These are phyloP conservation scores for Sebastes minor DNA, from an alignment of 2,797 vertebrate genomes.

Conservation along the genomic window DNA sequence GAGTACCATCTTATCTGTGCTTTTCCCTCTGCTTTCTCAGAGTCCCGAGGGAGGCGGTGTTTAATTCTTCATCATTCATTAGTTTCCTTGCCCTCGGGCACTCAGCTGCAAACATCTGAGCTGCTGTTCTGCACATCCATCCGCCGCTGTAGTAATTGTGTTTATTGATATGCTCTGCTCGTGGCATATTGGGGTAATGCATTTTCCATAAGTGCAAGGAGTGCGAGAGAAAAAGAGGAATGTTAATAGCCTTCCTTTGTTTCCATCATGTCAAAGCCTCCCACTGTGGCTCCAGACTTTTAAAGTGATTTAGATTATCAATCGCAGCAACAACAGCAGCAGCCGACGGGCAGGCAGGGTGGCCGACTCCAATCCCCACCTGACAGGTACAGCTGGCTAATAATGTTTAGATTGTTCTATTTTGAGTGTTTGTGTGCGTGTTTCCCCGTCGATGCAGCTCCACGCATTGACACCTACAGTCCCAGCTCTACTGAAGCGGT, in stretches of 20 bases:
- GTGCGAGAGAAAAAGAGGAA: slow-evolving; percentile 3
- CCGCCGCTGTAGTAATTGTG: slow-evolving; percentile 59
- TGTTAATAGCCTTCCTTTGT: slow-evolving; percentile 49
- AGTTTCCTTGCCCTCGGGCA: slow-evolving; percentile 52
- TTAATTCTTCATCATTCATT: slow-evolving; percentile 72
- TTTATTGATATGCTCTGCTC: slow-evolving; percentile 68
- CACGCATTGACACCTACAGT: neutral
- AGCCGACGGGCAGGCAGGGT: neutral
- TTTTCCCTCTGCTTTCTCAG: slow-evolving; percentile 9
- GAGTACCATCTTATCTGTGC: slow-evolving; percentile 19
- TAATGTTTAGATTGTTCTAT: neutral
- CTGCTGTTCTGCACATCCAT: slow-evolving; percentile 43
- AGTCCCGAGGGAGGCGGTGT: slow-evolving; percentile 21
- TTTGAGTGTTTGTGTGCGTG: slow-evolving; percentile 3
- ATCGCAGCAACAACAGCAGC: neutral
- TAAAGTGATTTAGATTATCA: slow-evolving; percentile 34
- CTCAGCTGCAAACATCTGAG: slow-evolving; percentile 43
- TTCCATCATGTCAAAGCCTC: slow-evolving; percentile 36
- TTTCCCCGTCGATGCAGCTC: neutral
- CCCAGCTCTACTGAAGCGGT: neutral
- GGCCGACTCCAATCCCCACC: slow-evolving; percentile 8
- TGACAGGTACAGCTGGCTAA: neutral
- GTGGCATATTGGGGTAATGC: slow-evolving; percentile 48
- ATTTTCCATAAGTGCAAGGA: slow-evolving; percentile 54
- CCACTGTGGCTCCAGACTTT: slow-evolving; percentile 13